Conservation (phyloP, 2,888 invertebrate genomes). For the Luffia ferchaultella region DNA sequence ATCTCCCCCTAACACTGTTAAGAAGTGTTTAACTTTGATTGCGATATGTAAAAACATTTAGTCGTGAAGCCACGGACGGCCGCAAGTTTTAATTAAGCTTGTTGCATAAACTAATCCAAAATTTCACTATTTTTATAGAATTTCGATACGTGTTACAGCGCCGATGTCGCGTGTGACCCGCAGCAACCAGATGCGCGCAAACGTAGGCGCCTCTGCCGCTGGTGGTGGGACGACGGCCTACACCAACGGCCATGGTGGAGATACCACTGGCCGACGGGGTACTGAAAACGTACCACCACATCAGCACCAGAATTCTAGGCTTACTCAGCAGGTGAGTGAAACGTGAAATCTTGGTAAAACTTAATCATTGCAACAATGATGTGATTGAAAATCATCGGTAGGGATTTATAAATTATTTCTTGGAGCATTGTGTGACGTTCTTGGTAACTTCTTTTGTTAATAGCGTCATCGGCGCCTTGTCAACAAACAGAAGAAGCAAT, state of each 20-base stretch:
- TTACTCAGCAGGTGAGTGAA: slow-evolving; percentile 58
- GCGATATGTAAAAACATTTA: neutral
- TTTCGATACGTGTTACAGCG: slow-evolving; percentile 25
- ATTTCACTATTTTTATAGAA: neutral
- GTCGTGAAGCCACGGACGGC: neutral
- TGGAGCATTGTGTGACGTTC: too few relatives aligned
- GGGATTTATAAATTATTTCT: too few relatives aligned
- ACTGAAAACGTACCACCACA: slow-evolving; percentile 71
- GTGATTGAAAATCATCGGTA: too few relatives aligned
- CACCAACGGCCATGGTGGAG: slow-evolving; percentile 67
- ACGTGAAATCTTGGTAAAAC: too few relatives aligned
- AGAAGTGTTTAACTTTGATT: neutral
- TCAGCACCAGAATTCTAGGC: slow-evolving; percentile 45
- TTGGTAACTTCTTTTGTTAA: too few relatives aligned
- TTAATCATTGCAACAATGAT: too few relatives aligned
- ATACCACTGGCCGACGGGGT: slow-evolving; percentile 66
- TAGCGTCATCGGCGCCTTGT: too few relatives aligned
- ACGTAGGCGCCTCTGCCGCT: slow-evolving; percentile 27
- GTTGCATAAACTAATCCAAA: neutral
- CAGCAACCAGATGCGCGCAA: slow-evolving; percentile 57
- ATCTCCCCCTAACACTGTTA: too few relatives aligned
- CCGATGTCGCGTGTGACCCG: slow-evolving; percentile 48
- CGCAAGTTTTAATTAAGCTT: neutral
- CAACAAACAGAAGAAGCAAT: too few relatives aligned
- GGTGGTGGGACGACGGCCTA: slow-evolving; percentile 37